Conservation (phyloP, 2,888 invertebrate species). For the Alviniconcha strummeri region DNA sequence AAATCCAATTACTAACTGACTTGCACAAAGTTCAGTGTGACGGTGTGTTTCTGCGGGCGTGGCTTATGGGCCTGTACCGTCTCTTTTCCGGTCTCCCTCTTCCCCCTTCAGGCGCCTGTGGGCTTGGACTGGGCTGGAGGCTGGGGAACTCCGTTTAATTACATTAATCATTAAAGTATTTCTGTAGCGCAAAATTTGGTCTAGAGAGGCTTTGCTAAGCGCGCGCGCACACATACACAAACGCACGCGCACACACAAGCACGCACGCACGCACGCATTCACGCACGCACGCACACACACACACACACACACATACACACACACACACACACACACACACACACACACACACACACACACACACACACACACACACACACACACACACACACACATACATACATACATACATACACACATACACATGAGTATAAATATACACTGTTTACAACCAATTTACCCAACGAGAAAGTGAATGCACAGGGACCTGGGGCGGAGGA, state of each 20-base stretch:
- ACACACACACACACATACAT: conserved; percentile 10
- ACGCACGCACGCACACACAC: neutral
- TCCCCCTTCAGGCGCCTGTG: no score
- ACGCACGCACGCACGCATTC: conserved; percentile 4
- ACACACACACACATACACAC: neutral
- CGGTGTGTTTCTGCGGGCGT: no score
- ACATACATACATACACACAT: neutral
- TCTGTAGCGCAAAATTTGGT: no score
- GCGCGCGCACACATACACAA: neutral
- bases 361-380: neutral
- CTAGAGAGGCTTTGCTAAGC: no score
- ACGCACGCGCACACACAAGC: conserved; percentile 3
- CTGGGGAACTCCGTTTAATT: no score
- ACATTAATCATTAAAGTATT: no score
- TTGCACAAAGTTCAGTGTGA: no score
- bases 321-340: neutral
- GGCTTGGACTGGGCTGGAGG: no score
- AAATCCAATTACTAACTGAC: no score
- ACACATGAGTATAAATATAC: neutral
- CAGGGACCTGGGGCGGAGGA: no score
- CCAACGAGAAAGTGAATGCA: neutral
- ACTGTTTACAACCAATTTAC: neutral
- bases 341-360: neutral
- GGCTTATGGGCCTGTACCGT: no score
- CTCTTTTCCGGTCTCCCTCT: no score